Conservation (phyloP, 2,113 vertebrate genomes). For the Psittacula cyanocephala region DNA sequence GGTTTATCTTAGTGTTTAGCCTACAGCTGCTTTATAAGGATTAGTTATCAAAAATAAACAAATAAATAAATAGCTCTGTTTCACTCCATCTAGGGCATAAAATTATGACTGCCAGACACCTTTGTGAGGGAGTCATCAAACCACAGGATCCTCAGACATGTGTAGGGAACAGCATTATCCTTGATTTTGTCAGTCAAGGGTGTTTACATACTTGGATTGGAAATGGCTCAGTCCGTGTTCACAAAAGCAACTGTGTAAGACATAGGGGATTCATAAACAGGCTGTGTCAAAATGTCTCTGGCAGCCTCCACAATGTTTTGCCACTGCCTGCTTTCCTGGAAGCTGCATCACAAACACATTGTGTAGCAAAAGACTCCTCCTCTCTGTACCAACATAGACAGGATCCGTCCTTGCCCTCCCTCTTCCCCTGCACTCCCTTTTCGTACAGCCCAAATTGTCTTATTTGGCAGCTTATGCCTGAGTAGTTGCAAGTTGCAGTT, state of each 20-base stretch:
- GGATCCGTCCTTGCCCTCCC: neutral
- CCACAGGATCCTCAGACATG: neutral
- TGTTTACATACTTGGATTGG: neutral
- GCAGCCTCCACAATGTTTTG: neutral
- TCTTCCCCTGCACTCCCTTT: neutral
- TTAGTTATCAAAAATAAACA: neutral
- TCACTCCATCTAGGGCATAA: neutral
- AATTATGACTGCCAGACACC: neutral
- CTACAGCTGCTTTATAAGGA: neutral
- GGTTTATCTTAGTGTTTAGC: neutral
- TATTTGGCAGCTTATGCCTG: neutral
- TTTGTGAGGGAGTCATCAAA: neutral
- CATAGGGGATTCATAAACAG: neutral
- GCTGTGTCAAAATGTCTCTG: neutral
- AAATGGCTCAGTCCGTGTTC: accelerated
- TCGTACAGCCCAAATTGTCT: neutral
- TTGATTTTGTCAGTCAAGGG: neutral
- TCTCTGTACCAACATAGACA: accelerated
- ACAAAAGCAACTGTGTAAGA: neutral
- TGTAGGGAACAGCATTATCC: accelerated
- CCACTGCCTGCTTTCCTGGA: neutral
- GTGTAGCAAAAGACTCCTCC: neutral
- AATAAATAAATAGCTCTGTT: neutral
- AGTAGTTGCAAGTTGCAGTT: neutral
- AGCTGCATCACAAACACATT: neutral